Evolutionary conservation across 2,888 invertebrate genomes (phyloP), one percentile per base, ranked within the genome.

Genomic region (Chironomus riparius): DNA sequence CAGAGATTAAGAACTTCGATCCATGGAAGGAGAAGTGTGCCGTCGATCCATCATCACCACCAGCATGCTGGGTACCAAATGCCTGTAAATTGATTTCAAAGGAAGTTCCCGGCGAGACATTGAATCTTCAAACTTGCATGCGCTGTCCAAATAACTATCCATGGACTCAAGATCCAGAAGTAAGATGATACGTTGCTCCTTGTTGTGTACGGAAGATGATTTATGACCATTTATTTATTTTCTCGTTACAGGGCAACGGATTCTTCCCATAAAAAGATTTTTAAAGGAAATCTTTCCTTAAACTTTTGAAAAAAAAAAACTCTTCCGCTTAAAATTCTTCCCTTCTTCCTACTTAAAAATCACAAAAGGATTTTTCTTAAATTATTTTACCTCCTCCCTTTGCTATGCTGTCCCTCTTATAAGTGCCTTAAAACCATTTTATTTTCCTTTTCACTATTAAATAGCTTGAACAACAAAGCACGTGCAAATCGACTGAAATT

Each of bases 61-160:
- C 88, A 13, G 91, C 92, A 78, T 95, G 94, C 82, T 93, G 92
- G 92, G 91, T 94, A 79, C 95, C 95, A 18, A 93, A 93, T 84
- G 90, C 93, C 77, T 96, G 96, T 87, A 95, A 95, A 82, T 87
- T 96, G 77, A 94, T 93, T 78, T 93, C 94, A 79, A 94, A 95
- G 86, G 95, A 96, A 85, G 91, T 95, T 80, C 95, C 95, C 86
- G 95, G 95, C 77, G 95, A 96, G 85, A 96, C 95, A 79, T 91
- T 95, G 85, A 94, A 95, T 84, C 88, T 96, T 79, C 95, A 95
- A 85, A 95, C 95, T 76, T 96, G 96, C 85, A 90, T 95, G 80
- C 89, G 95, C 83, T 96, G 96, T 85, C 96, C 96, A 80, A 92
- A 92, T 85, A 95, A 95, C 85, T 96, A 95, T 87, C 96, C 96